Evolutionary conservation across 2,113 vertebrate species (phyloP), one percentile per base, ranked within the genome.

Genomic region (Ranitomeya variabilis): DNA sequence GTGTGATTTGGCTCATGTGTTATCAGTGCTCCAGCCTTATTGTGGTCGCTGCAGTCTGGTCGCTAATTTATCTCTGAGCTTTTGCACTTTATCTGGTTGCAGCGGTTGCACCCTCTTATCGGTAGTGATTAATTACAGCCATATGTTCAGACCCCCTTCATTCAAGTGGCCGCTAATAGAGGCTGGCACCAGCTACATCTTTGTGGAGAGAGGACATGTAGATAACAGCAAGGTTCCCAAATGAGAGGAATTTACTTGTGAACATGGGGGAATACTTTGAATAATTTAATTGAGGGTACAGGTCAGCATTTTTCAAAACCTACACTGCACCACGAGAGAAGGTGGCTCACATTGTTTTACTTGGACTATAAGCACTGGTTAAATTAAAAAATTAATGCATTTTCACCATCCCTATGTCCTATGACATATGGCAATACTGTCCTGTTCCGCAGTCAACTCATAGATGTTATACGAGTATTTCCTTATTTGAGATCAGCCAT

Each of bases 171-270:
- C 16, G 55, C 82, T 79, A 84, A 78, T 79, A 69, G 81, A 54
- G n/a, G 71, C 71, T 78, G 87, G 81, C 87, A 85, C 87, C 87
- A 85, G 82, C 23, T 83, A 76, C 9, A 51, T 45, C 71, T 21
- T 89, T 67, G 66, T 78, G 60, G 15, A 85, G 73, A 55, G 51
- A 52, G 81, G 51, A 77, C 23, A 67, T 76, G 82, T 45, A 85
- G 87, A 89, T 89, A 89, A 89, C 87, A 45, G 15, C 73, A 89
- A 89, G 87, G 87, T 89, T 89, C 69, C 60, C 60, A 55, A 23
- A 1, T 45, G 6, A 19, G 15, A 83, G 18, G 21, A 14, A 62
- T 26, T 64, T 5, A 14, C 57, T 64, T 66, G 80, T 77, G 69
- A 31, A 45, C 15, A 57, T 14, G n/a, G 37, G 52, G 76, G 64